Evolutionary conservation across 1,140 invertebrate genomes (phyloP).

Genomic region (Planococcus citri): DNA sequence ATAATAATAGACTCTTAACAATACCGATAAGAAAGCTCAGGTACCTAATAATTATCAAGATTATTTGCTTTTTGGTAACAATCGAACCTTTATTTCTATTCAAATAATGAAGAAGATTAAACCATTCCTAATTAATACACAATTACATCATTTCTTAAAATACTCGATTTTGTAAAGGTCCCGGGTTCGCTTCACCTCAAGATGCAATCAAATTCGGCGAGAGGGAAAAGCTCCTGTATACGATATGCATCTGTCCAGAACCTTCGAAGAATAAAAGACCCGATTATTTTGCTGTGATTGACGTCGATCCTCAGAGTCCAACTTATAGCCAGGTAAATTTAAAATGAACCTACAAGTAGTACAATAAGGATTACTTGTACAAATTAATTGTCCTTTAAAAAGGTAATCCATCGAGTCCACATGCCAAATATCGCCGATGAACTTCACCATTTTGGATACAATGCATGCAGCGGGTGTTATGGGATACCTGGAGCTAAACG

Average conservation of each 20-base stretch:
- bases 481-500: slow-evolving; percentile 48
- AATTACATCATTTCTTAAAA: no score
- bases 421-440: slow-evolving; percentile 74
- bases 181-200: slow-evolving; percentile 61
- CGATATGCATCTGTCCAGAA: slow-evolving; percentile 69
- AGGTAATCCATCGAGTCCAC: slow-evolving; percentile 78
- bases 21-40: no score
- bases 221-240: slow-evolving; percentile 73
- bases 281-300: slow-evolving; percentile 82
- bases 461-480: slow-evolving; percentile 84
- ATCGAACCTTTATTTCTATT: no score
- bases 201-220: slow-evolving; percentile 69
- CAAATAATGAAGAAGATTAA: no score
- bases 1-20: no score
- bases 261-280: slow-evolving; percentile 43
- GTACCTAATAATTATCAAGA: no score
- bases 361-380: no score
- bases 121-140: no score
- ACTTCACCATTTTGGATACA: slow-evolving; percentile 92
- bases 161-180: slow-evolving; percentile 37
- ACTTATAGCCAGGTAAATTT: slow-evolving; percentile 72
- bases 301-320: slow-evolving; percentile 74
- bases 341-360: no score
- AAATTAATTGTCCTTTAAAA: no score
- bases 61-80: no score